A percentile compares a stretch with the other conserved stretches of the same genome.
These are phyloP conservation scores for Ceramica pisi DNA, from an alignment of 2,888 invertebrate species.

Conservation along the genomic window DNA sequence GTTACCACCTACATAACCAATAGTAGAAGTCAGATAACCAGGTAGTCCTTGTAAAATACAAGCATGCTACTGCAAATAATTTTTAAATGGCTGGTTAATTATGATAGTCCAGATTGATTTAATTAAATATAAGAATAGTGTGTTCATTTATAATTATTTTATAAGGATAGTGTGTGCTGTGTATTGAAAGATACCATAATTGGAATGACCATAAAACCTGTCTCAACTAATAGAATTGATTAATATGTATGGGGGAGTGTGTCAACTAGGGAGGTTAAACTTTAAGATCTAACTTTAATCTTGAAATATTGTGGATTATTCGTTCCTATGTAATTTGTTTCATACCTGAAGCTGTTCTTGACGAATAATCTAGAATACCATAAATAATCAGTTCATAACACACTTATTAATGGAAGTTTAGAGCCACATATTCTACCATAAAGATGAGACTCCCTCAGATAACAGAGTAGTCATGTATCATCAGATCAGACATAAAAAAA, in stretches of 20 bases:
- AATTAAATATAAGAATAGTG: background rate
- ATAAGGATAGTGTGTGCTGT: background rate
- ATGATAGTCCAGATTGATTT: background rate
- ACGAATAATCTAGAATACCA: too few relatives aligned
- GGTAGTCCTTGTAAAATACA: too few relatives aligned
- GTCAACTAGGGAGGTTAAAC: background rate
- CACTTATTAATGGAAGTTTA: background rate
- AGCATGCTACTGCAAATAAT: too few relatives aligned
- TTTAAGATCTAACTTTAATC: background rate
- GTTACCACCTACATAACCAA: too few relatives aligned
- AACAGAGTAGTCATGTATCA: background rate
- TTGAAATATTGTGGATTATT: too few relatives aligned
- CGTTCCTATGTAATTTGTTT: background rate
- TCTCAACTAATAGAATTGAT: background rate
- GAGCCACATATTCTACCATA: background rate
- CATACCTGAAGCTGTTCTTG: background rate
- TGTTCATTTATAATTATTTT: background rate
- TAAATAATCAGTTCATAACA: too few relatives aligned
- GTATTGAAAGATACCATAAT: background rate
- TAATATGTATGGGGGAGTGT: background rate
- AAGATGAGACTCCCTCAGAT: too few relatives aligned
- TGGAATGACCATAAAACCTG: background rate
- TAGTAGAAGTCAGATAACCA: too few relatives aligned
- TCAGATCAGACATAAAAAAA: too few relatives aligned
- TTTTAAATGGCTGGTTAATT: background rate